Percentiles rank a stretch among this genome's conserved stretches.
These are phyloP conservation scores for Cheirogaleus major DNA, from an alignment of 2,797 vertebrate genomes.

Conservation along the genomic window DNA sequence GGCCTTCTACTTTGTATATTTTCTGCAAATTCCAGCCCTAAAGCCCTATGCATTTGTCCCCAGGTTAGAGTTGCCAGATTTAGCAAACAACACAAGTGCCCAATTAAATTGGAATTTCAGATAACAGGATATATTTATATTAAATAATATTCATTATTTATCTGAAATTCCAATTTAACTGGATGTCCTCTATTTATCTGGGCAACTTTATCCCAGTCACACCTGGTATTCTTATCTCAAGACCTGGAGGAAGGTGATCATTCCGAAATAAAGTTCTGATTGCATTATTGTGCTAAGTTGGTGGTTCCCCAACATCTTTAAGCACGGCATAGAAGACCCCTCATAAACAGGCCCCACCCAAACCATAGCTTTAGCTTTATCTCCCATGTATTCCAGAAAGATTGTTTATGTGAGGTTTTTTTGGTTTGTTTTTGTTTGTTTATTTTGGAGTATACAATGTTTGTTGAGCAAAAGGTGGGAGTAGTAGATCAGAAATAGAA, in stretches of 20 bases:
- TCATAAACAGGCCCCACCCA: background rate
- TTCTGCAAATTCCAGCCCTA: background rate
- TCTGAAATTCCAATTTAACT: slow-evolving; percentile 8
- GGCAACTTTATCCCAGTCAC: background rate
- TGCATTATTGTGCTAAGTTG: background rate
- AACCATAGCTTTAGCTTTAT: background rate
- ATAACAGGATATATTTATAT: background rate
- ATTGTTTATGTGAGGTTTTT: background rate
- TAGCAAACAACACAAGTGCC: slow-evolving; percentile 5
- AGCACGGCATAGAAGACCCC: background rate
- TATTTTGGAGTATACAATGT: background rate
- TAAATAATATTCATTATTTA: background rate
- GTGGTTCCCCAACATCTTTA: background rate
- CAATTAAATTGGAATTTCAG: slow-evolving; percentile 14
- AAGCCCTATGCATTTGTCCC: background rate
- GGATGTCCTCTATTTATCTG: background rate
- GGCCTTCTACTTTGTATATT: background rate
- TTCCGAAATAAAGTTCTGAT: slow-evolving; percentile 12
- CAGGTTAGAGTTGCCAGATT: background rate
- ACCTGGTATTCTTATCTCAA: background rate
- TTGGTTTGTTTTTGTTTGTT: background rate
- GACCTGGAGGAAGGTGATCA: background rate
- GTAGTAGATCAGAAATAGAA: background rate
- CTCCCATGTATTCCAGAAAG: background rate
- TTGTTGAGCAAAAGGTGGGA: background rate